Evolutionary conservation across 1,140 invertebrate species (phyloP).

Genomic region (Oppia nitens): DNA sequence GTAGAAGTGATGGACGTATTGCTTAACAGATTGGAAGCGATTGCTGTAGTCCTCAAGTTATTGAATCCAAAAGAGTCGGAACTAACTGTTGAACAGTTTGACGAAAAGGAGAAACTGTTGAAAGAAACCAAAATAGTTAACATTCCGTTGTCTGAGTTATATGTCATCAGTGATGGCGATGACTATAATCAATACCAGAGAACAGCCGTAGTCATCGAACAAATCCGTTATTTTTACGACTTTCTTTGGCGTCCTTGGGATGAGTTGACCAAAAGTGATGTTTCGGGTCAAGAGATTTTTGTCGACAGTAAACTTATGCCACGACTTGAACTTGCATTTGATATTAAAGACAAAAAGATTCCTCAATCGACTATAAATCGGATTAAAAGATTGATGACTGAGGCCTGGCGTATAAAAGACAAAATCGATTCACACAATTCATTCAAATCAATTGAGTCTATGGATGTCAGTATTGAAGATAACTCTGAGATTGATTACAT

Average conservation of each 20-base stretch:
- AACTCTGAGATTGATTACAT: conserved; percentile 16
- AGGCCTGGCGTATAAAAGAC: conserved; percentile 13
- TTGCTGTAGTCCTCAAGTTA: conserved; percentile 12
- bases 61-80: conserved; percentile 2
- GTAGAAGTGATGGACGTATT: conserved; percentile 21
- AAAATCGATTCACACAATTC: conserved; percentile 12
- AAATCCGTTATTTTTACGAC: conserved; percentile 19
- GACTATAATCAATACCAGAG: conserved; percentile 18
- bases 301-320: conserved; percentile 13
- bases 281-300: conserved; percentile 11
- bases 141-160: conserved; percentile 20
- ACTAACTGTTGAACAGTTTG: neutral
- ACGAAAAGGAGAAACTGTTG: neutral
- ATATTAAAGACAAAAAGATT: conserved; percentile 19
- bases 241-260: conserved; percentile 21
- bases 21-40: conserved; percentile 16
- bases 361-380: conserved; percentile 15
- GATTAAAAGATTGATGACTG: conserved; percentile 16
- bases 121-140: conserved; percentile 3
- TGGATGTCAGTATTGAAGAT: conserved; percentile 9
- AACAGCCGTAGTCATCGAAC: conserved; percentile 20
- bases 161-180: conserved; percentile 18
- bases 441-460: neutral
- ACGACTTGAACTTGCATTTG: conserved; percentile 20
- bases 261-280: conserved; percentile 4